phyloP scores from a whole-genome alignment of 2,113 vertebrate species.

The Pygathrix nemaeus region DNA sequence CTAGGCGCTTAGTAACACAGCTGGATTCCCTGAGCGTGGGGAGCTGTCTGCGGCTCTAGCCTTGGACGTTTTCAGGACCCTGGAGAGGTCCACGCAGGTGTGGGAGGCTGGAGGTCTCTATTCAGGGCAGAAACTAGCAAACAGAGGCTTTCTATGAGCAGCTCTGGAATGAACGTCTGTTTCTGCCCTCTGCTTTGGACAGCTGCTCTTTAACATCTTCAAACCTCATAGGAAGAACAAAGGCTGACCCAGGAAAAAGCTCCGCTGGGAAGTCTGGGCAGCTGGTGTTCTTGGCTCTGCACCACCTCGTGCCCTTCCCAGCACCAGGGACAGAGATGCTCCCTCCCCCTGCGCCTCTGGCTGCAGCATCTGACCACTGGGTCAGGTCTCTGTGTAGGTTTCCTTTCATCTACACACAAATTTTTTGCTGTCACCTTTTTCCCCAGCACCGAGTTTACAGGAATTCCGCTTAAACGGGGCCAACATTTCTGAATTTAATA shows the following conservation, averaged over 20 bases:
- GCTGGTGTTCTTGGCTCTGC: not conserved
- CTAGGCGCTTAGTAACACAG: not conserved
- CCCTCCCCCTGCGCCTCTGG: too few species aligned
- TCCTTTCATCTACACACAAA: too few species aligned
- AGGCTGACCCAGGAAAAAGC: not conserved
- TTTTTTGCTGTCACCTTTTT: not conserved
- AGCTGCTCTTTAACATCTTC: not conserved
- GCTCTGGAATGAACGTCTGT: rapidly evolving
- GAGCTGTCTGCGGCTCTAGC: not conserved
- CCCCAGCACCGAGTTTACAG: not conserved
- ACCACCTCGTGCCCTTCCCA: too few species aligned
- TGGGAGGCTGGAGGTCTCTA: not conserved
- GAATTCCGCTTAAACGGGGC: not conserved
- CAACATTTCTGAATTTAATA: not conserved
- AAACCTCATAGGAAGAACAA: not conserved
- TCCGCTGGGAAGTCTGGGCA: not conserved
- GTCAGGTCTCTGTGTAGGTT: too few species aligned
- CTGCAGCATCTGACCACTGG: too few species aligned
- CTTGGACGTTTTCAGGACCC: not conserved
- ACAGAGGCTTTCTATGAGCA: not conserved
- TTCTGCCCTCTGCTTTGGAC: not conserved
- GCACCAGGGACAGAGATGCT: too few species aligned
- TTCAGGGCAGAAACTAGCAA: not conserved
- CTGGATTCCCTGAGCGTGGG: not conserved
- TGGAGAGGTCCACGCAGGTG: not conserved